Base-by-base conservation (phyloP, 2,797 vertebrate genomes). In the Kryptolebias ocellatus region DNA sequence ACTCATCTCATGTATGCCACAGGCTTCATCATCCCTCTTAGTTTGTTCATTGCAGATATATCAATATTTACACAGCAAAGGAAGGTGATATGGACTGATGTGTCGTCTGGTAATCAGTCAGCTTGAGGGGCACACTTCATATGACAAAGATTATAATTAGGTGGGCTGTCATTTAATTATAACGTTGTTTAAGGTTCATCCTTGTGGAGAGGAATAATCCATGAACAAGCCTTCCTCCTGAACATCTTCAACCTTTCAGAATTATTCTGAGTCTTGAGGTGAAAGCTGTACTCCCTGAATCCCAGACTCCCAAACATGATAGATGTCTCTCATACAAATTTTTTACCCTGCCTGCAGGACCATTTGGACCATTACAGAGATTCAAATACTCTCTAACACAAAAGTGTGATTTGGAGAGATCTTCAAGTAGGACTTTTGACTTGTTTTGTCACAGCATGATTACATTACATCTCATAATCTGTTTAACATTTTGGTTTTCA, bases 91-190 rank as follows among this genome's bases (percentile, higher is more conserved):
- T 57, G 45, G 57, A 62, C 61, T 69, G 61, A 39, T 74, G 42
- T 64, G 67, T 81, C 76, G 70, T 71, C 61, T 68, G 63, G 68
- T 79, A 81, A 89, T 91, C 85, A 86, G 74, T 91, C 87, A 53
- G 72, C 77, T 84, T 70, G 34, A 18, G 74, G 80, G 75, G 78
- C 20, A 84, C 84, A 79, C 82, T 80, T 77, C 81, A 64, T 79
- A 81, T 84, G 81, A 86, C 81, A 80, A 70, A 80, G 76, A 85
- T 81, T 82, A 81, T 87, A 87, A 88, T 89, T 86, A 87, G 83
- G 68, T 46, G 4, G 53, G 52, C 64, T 83, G 37, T 39, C 37
- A 42, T 42, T 79, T 86, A 70, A 80, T 86, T 79, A 55, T 14
- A 73, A 66, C 49, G 74, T 79, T 58, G 79, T 55, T 86, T 86